phyloP scores from a whole-genome alignment of 1,140 invertebrate genomes.

The Zaprionus taronus region DNA sequence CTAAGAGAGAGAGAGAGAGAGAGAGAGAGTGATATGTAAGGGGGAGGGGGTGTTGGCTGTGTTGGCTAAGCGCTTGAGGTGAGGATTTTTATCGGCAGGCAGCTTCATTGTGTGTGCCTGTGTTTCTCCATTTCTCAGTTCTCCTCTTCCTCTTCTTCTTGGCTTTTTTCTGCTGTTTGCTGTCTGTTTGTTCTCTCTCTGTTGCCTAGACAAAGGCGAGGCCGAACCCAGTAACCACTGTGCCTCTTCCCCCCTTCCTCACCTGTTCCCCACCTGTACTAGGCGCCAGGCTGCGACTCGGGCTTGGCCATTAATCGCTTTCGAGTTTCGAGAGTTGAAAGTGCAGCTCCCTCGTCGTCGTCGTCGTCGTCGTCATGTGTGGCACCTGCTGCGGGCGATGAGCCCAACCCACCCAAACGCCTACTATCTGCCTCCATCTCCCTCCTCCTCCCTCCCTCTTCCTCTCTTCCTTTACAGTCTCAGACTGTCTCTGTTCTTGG shows the following conservation, averaged over 20 bases:
- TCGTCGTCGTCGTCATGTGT: constrained; percentile 44
- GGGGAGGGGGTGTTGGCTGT: constrained; percentile 6
- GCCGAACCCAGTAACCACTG: not conserved
- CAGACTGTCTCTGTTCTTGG: constrained; percentile 17
- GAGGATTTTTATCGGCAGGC: constrained; percentile 71
- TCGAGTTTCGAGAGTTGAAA: constrained; percentile 19
- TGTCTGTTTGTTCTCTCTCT: constrained; percentile 14
- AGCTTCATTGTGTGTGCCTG: constrained; percentile 57
- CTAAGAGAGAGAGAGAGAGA: not conserved
- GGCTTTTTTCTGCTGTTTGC: not conserved
- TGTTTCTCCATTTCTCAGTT: not conserved
- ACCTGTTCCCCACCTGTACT: not conserved
- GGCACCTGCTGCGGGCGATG: constrained; percentile 50
- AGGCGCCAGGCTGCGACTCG: constrained; percentile 32
- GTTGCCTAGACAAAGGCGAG: constrained; percentile 50
- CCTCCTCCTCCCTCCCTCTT: not conserved
- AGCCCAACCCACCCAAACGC: constrained; percentile 35
- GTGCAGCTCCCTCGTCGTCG: constrained; percentile 16
- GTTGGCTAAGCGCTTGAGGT: constrained; percentile 38
- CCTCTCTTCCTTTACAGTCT: not conserved
- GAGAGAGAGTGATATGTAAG: not conserved
- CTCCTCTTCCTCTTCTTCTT: not conserved
- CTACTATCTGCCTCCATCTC: not conserved
- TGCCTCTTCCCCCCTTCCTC: not conserved
- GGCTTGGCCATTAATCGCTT: constrained; percentile 44